These are phyloP conservation scores for Ctenochaetus hawaiiensis DNA, from an alignment of 2,797 vertebrate genomes.

Conservation along the genomic window DNA sequence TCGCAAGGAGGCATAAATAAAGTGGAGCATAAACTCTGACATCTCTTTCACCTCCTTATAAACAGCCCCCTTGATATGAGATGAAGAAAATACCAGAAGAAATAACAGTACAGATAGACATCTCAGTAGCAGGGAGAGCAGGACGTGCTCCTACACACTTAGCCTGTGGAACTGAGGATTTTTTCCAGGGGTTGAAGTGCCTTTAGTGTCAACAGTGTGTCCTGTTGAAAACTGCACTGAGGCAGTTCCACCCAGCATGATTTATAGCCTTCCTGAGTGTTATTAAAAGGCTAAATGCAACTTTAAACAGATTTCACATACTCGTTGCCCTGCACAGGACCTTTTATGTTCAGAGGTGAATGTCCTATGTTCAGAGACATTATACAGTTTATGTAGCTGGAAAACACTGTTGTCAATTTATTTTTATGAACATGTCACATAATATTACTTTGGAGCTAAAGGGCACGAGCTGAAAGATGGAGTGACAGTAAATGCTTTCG, in stretches of 20 bases:
- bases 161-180: constrained; percentile 31
- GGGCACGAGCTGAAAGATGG: constrained; percentile 14
- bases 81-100: constrained; percentile 41
- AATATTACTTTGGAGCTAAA: constrained; percentile 53
- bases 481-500: constrained; percentile 2
- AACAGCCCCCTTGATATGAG: constrained; percentile 26
- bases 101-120: constrained; percentile 47
- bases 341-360: constrained; percentile 67
- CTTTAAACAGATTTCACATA: constrained; percentile 72
- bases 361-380: constrained; percentile 55
- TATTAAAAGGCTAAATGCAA: constrained; percentile 81
- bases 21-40: constrained; percentile 14
- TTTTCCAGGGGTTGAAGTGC: constrained; percentile 75
- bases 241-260: constrained; percentile 76
- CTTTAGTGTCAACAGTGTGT: constrained; percentile 85
- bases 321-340: constrained; percentile 55
- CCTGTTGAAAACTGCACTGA: constrained; percentile 72
- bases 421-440: constrained; percentile 64
- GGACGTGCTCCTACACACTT: constrained; percentile 62
- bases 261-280: constrained; percentile 80
- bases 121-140: constrained; percentile 51
- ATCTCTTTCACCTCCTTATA: constrained; percentile 27
- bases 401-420: constrained; percentile 66
- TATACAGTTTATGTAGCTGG: constrained; percentile 61
- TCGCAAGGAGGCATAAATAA: constrained; percentile 12